Conservation (phyloP, 2,888 invertebrate species). For the Drosophila lacicola region DNA sequence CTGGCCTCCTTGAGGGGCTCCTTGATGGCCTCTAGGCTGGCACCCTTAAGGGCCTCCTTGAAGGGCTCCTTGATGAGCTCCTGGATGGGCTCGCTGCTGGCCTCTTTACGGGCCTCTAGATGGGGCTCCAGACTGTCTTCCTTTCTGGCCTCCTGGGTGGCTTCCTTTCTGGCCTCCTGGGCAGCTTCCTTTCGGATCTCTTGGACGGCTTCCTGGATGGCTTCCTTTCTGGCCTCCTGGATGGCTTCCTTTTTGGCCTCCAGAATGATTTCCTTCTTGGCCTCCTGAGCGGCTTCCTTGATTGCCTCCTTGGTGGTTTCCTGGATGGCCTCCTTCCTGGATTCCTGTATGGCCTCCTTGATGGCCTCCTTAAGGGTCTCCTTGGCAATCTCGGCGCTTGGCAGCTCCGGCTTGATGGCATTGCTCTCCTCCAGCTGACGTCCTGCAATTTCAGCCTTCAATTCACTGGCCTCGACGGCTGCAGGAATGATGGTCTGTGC, state of each 20-base stretch:
- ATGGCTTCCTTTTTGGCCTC: constrained; percentile 15
- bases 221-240: constrained; percentile 32
- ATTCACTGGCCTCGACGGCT: constrained; percentile 55
- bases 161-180: constrained; percentile 19
- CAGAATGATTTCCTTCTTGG: constrained; percentile 19
- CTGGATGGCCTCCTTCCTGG: constrained; percentile 47
- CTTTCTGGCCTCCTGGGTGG: constrained; percentile 25
- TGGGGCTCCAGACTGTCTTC: constrained; percentile 13
- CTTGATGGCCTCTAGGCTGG: constrained; percentile 30
- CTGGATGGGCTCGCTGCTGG: constrained; percentile 21
- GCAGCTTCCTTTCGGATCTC: constrained; percentile 41
- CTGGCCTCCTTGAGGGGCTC: constrained; percentile 46
- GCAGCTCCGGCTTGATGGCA: constrained; percentile 63
- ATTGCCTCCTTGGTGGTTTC: constrained; percentile 44
- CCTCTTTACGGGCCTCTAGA: constrained; percentile 14
- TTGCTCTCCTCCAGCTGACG: constrained; percentile 74
- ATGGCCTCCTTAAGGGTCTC: constrained; percentile 37
- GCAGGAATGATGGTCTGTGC: constrained; percentile 46
- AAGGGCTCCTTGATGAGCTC: constrained; percentile 37
- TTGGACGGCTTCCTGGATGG: constrained; percentile 29
- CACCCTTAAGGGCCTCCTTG: constrained; percentile 23
- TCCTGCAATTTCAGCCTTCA: constrained; percentile 64
- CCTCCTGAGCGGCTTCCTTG: constrained; percentile 45
- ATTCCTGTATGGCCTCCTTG: constrained; percentile 29
- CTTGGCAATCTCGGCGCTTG: constrained; percentile 34